phyloP scores from a whole-genome alignment of 2,888 invertebrate species.

The Lasioglossum oenotherae region DNA sequence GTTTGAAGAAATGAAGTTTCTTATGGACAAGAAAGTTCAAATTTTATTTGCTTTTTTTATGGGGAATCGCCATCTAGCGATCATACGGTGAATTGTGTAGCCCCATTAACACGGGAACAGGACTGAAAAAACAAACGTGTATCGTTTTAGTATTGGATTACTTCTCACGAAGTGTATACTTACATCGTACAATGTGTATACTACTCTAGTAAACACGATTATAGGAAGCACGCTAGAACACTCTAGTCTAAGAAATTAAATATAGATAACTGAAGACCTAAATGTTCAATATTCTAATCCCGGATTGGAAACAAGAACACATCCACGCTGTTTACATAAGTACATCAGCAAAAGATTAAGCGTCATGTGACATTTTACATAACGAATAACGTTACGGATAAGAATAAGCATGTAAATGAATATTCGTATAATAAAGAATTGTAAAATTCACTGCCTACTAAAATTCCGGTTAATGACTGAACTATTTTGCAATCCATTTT shows the following conservation, averaged over 20 bases:
- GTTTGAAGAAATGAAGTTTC: not conserved
- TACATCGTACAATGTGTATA: no score
- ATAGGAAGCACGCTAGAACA: not conserved
- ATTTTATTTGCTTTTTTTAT: not conserved
- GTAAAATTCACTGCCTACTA: not conserved
- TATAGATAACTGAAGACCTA: conserved; percentile 5
- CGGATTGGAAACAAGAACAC: not conserved
- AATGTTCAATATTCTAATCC: not conserved
- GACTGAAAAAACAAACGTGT: not conserved
- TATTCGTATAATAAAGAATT: not conserved
- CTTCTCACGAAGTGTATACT: no score
- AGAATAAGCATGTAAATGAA: not conserved
- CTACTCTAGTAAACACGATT: not conserved
- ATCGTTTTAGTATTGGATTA: not conserved
- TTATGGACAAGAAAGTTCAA: not conserved
- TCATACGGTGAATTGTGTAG: not conserved
- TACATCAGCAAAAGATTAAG: not conserved
- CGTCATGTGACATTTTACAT: conserved; percentile 20
- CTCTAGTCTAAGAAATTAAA: not conserved
- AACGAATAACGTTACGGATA: not conserved
- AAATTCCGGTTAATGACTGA: not conserved
- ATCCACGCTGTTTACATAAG: conserved; percentile 10
- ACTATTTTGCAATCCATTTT: no score
- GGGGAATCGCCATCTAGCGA: not conserved
- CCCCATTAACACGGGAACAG: not conserved